Evolutionary conservation across 2,797 vertebrate species (phyloP), one percentile per base, ranked within the genome.

Genomic region (Apodemus agrarius): DNA sequence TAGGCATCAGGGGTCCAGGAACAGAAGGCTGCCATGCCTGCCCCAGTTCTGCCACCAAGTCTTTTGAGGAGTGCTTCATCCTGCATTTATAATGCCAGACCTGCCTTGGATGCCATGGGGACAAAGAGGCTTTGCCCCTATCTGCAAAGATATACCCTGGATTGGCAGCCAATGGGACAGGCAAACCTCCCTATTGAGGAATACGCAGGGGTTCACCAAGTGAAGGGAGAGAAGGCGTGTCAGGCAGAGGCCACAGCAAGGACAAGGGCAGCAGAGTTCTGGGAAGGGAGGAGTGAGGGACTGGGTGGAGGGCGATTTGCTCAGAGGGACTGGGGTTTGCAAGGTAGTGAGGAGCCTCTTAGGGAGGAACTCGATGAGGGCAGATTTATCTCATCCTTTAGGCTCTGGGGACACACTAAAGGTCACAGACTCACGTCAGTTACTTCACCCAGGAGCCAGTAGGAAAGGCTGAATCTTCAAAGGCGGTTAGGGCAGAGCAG

Each of bases 81-180:
- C 29, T 10, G 2, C 0, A 1, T 14, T 24, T 16, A 43, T 14
- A 1, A n/a, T 9, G 74, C 81, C 37, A 57, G 54, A 0, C 37
- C 43, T 61, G 19, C 26, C 24, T 88, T 61, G 82, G 16, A 63
- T 89, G 22, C 21, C 0, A n/a, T 29, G 21, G n/a, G 22, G 40
- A 59, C 37, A 37, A 29, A 54, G 65, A 84, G 52, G 12, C 6
- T 12, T 74, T 65, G 83, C 12, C 2, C 5, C 24, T 49, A 5
- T 76, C 21, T 24, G 89, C 76, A 84, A 59, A 65, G 69, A 40
- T 17, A 7, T 7, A 31, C 34, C 43, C 34, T 72, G 31, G 43
- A 34, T 78, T 43, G 74, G 34, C 43, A 81, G 69, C 16, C 26
- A 29, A 9, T 0, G 10, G 57, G 34, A 75, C 65, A 93, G 52